phyloP scores from a whole-genome alignment of 1,140 invertebrate genomes.

The Neoseiulus cucumeris region DNA sequence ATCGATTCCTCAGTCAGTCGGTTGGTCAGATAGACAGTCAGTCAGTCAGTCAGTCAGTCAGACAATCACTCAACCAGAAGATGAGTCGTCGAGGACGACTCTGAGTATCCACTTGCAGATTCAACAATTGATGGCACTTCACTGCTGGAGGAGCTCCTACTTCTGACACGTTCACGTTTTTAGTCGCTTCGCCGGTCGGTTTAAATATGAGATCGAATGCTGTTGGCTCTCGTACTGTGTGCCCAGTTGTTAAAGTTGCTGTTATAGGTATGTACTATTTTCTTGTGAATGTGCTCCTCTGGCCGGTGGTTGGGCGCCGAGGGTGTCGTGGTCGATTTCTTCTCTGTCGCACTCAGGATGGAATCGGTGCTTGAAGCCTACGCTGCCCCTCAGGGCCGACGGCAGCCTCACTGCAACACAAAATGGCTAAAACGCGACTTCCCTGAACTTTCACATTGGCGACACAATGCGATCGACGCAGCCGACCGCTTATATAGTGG shows the following conservation, averaged over 20 bases:
- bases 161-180: no score
- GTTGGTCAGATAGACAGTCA: no score
- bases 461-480: neutral
- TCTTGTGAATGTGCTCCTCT: no score
- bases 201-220: constrained; percentile 6
- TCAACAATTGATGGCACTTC: no score
- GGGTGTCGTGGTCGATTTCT: neutral
- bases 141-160: no score
- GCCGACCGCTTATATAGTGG: neutral
- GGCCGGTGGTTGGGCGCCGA: no score
- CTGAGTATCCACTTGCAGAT: no score
- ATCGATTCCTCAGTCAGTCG: neutral
- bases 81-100: no score
- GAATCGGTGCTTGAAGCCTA: constrained; percentile 4
- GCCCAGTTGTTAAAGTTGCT: neutral
- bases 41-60: no score
- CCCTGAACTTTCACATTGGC: constrained; percentile 12
- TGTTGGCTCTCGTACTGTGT: neutral
- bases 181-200: no score
- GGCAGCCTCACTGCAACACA: constrained; percentile 11
- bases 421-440: constrained; percentile 10
- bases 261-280: neutral
- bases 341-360: neutral
- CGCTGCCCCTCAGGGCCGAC: constrained; percentile 8
- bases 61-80: no score